phyloP scores from a whole-genome alignment of 2,797 vertebrate species.

The Ctenopoma multispine region DNA sequence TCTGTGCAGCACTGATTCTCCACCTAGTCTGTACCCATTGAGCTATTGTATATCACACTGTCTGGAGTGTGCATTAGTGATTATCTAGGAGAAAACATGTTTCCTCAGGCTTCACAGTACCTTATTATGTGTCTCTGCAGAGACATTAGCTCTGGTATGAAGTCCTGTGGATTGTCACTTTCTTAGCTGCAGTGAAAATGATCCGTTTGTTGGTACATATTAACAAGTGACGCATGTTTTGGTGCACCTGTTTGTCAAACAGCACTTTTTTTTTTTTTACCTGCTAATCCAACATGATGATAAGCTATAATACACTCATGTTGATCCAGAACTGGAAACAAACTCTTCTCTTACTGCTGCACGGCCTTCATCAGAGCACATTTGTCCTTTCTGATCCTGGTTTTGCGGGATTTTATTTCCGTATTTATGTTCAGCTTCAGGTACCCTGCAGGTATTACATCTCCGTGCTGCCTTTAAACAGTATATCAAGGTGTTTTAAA shows the following conservation, averaged over 20 bases:
- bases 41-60: slow-evolving; percentile 29
- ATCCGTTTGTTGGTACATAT: neutral
- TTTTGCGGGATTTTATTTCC: slow-evolving; percentile 2
- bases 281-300: slow-evolving; percentile 13
- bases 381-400: slow-evolving; percentile 15
- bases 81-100: slow-evolving; percentile 5
- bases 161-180: slow-evolving; percentile 16
- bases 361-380: slow-evolving; percentile 10
- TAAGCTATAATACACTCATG: neutral
- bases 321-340: slow-evolving; percentile 1
- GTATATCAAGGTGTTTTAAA: neutral
- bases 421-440: slow-evolving; percentile 1
- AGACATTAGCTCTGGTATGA: slow-evolving; percentile 10
- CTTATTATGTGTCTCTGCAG: slow-evolving; percentile 13
- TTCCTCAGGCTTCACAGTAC: slow-evolving; percentile 20
- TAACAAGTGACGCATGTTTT: neutral
- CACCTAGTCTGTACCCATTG: slow-evolving; percentile 13
- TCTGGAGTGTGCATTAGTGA: slow-evolving; percentile 38
- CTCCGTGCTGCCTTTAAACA: slow-evolving; percentile 15
- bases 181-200: slow-evolving; percentile 2
- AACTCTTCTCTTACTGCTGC: slow-evolving; percentile 1
- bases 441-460: neutral
- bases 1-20: slow-evolving; percentile 30
- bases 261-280: neutral
- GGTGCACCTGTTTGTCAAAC: neutral